A percentile compares a stretch with the other conserved stretches of the same genome.
Evolutionary conservation across 2,888 invertebrate genomes (phyloP).

Genomic region (Zaprionus bogoriensis): DNA sequence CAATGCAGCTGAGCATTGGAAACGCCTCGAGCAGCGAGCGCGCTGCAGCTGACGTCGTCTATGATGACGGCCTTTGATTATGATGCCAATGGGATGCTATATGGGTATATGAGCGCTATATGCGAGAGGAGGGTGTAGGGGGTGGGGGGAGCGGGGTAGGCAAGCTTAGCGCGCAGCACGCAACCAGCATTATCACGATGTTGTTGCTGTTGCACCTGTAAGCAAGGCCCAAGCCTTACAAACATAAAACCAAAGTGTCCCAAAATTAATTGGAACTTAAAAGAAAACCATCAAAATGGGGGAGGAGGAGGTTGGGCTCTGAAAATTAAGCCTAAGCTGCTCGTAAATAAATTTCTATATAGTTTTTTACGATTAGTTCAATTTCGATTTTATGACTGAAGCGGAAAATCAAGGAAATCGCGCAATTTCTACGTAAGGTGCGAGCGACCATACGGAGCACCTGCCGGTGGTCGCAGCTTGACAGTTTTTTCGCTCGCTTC

Average conservation of each 20-base stretch:
- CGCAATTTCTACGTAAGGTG: too few relatives aligned
- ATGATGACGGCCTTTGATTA: conserved; percentile 69
- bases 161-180: too few relatives aligned
- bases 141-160: conserved; percentile 11
- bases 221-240: too few relatives aligned
- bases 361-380: too few relatives aligned
- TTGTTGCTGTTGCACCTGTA: conserved; percentile 9
- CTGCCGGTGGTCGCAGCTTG: conserved; percentile 23
- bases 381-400: too few relatives aligned
- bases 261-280: conserved; percentile 18
- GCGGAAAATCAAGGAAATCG: too few relatives aligned
- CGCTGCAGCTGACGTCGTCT: conserved; percentile 39
- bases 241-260: conserved; percentile 1
- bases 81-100: conserved; percentile 52
- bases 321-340: too few relatives aligned
- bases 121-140: neutral
- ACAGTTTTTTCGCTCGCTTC: conserved; percentile 19
- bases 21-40: conserved; percentile 38
- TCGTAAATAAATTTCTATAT: too few relatives aligned
- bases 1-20: conserved; percentile 35
- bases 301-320: too few relatives aligned
- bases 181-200: conserved; percentile 46
- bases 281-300: too few relatives aligned
- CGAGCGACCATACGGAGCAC: too few relatives aligned
- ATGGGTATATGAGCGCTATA: conserved; percentile 21